Conservation (phyloP, 2,888 invertebrate genomes). For the Trissoscelio sp. region DNA sequence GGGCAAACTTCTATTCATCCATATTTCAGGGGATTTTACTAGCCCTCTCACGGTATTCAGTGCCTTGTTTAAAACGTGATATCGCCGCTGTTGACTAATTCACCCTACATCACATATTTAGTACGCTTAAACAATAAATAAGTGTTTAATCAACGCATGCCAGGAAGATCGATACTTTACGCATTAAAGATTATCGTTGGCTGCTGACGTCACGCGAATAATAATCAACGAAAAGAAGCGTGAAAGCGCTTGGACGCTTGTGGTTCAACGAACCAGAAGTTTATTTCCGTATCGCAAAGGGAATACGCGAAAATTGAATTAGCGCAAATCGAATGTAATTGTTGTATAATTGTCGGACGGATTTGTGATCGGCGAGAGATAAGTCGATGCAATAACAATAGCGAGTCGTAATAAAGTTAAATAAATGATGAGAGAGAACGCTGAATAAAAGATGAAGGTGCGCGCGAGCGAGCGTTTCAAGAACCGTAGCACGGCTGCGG, state of each 20-base stretch:
- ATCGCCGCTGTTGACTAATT: slow-evolving; percentile 32
- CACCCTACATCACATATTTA: slow-evolving; percentile 7
- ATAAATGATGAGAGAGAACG: slow-evolving; percentile 15
- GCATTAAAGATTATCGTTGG: too few relatives aligned
- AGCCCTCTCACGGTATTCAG: slow-evolving; percentile 20
- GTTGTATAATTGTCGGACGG: slow-evolving; percentile 9
- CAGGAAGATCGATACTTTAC: slow-evolving; percentile 29
- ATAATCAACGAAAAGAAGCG: not conserved
- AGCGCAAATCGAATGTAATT: slow-evolving; percentile 3
- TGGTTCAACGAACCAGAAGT: slow-evolving; percentile 21
- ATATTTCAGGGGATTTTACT: slow-evolving; percentile 38
- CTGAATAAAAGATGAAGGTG: slow-evolving; percentile 32
- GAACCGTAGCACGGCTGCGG: slow-evolving; percentile 6
- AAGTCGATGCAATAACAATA: slow-evolving; percentile 17
- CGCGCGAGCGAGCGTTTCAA: not conserved
- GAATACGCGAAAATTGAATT: slow-evolving; percentile 16
- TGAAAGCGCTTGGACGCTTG: not conserved
- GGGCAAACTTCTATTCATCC: slow-evolving; percentile 18
- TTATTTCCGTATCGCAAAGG: slow-evolving; percentile 7
- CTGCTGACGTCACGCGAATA: too few relatives aligned
- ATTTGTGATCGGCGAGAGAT: not conserved
- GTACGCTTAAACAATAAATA: slow-evolving; percentile 37
- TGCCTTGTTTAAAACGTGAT: slow-evolving; percentile 16
- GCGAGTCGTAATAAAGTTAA: slow-evolving; percentile 2
- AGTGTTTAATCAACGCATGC: slow-evolving; percentile 34